Percentiles rank a stretch among this genome's conserved stretches.
Conservation (phyloP, 2,113 vertebrate genomes). For the Menidia beryllina region DNA sequence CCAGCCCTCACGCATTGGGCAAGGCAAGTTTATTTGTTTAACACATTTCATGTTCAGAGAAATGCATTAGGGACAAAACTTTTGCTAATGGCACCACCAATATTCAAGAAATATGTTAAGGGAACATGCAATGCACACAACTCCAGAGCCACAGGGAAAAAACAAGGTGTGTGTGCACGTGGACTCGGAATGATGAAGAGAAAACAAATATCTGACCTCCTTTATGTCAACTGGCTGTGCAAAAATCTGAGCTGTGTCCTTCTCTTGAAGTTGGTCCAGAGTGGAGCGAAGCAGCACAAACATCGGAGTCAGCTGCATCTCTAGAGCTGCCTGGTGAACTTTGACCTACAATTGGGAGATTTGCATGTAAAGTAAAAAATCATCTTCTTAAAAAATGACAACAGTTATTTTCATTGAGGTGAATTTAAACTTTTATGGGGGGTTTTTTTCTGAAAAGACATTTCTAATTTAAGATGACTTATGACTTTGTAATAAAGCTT, state of each 20-base stretch:
- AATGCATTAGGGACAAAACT: background rate
- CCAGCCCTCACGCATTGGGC: too few relatives aligned
- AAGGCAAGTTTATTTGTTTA: too few relatives aligned
- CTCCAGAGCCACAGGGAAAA: background rate
- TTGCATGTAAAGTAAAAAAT: background rate
- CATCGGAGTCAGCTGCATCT: conserved; percentile 92
- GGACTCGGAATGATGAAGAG: background rate
- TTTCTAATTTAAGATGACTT: too few relatives aligned
- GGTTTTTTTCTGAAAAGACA: too few relatives aligned
- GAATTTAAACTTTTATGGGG: too few relatives aligned
- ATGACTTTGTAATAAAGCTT: too few relatives aligned
- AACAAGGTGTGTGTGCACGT: background rate
- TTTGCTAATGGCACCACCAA: background rate
- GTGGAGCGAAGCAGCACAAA: conserved; percentile 91
- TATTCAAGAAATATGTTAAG: conserved; percentile 8
- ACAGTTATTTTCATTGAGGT: too few relatives aligned
- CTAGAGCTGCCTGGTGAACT: conserved; percentile 93
- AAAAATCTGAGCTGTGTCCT: conserved; percentile 94
- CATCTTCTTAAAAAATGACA: too few relatives aligned
- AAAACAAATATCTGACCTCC: conserved; percentile 83
- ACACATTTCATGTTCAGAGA: too few relatives aligned
- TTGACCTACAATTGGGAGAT: conserved; percentile 84
- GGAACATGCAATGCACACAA: background rate
- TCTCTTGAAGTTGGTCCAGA: conserved; percentile 94
- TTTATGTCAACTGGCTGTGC: conserved; percentile 90